Evolutionary conservation across 2,113 vertebrate species (phyloP).

Genomic region (Brachionichthys hirsutus): DNA sequence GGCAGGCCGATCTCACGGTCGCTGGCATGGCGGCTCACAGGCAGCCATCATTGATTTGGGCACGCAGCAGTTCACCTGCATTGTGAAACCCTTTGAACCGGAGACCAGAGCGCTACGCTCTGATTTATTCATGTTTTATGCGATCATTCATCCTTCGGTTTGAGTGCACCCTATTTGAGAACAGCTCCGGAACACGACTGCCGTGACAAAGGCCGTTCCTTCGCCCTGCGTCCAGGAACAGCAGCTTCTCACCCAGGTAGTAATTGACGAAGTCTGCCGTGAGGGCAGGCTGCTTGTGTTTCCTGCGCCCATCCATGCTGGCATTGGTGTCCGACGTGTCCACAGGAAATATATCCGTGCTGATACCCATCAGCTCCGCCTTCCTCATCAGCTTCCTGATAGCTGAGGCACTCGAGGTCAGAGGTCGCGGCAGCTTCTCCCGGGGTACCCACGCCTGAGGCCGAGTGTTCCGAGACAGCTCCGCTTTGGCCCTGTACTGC

Average conservation of each 20-base stretch:
- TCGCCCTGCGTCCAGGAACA: too few relatives aligned
- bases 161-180: too few relatives aligned
- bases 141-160: too few relatives aligned
- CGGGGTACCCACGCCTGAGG: conserved; percentile 97
- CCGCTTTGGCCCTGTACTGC: conserved; percentile 94
- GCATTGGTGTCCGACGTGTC: conserved; percentile 94
- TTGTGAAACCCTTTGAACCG: too few relatives aligned
- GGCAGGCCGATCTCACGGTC: conserved; percentile 69
- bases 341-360: conserved; percentile 96
- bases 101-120: too few relatives aligned
- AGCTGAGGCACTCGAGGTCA: conserved; percentile 95
- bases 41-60: conserved; percentile 39
- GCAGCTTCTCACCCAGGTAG: conserved; percentile 85
- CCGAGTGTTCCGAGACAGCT: conserved; percentile 91
- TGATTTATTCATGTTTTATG: too few relatives aligned
- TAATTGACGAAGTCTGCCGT: conserved; percentile 99
- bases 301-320: conserved; percentile 93
- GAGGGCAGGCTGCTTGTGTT: conserved; percentile 96
- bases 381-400: conserved; percentile 97
- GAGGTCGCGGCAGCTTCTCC: conserved; percentile 92
- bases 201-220: too few relatives aligned
- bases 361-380: conserved; percentile 98
- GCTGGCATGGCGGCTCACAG: conserved; percentile 17
- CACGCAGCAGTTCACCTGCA: too few relatives aligned
- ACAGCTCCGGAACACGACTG: too few relatives aligned